A percentile compares a stretch with the other conserved stretches of the same genome.
Evolutionary conservation across 2,888 invertebrate genomes (phyloP).

Genomic region (Epistrophe grossulariae): DNA sequence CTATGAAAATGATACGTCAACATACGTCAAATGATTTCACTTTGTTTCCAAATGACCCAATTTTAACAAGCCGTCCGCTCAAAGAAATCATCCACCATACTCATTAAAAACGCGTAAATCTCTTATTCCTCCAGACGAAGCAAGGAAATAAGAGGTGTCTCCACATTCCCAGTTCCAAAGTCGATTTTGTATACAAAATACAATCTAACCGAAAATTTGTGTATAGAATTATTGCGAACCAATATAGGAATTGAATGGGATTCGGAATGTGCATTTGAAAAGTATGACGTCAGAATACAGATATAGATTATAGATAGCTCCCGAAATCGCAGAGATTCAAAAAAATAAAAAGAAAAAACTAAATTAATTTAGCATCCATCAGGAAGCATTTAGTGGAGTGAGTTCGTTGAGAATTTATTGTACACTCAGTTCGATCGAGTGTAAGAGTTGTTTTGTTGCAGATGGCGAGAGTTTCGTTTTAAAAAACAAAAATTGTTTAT

Average conservation of each 20-base stretch:
- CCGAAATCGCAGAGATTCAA: background rate
- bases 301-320: background rate
- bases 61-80: background rate
- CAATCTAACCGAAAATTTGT: background rate
- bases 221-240: background rate
- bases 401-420: background rate
- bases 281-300: slow-evolving; percentile 7
- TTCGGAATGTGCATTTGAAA: slow-evolving; percentile 8
- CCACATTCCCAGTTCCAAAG: background rate
- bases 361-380: background rate
- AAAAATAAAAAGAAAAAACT: background rate
- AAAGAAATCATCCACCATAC: background rate
- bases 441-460: background rate
- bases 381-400: slow-evolving; percentile 4
- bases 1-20: background rate
- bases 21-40: background rate
- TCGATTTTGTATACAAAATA: slow-evolving; percentile 1
- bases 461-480: background rate
- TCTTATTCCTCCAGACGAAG: background rate
- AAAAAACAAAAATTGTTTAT: background rate
- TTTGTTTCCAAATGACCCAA: background rate
- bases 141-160: background rate
- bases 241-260: background rate
- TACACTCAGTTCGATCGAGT: slow-evolving; percentile 3
- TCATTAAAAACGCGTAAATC: background rate